Evolutionary conservation across 1,140 invertebrate species (phyloP), one percentile per base, ranked within the genome.

Genomic region (Nephotettix cincticeps): DNA sequence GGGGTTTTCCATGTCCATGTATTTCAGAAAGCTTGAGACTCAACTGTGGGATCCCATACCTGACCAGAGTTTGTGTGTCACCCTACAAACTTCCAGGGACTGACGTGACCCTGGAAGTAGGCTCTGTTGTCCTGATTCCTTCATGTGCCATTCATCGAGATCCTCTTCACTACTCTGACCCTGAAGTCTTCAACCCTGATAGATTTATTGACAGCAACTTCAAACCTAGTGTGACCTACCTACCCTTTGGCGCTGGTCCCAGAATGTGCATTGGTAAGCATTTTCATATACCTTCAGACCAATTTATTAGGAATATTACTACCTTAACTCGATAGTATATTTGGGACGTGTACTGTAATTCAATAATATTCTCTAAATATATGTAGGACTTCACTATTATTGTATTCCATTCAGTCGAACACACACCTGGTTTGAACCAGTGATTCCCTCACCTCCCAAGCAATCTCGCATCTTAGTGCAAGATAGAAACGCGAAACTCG

Each of bases 231-330:
- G 14, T 43, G 23, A 74, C 75, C 0, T 88, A 83, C 75, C 74
- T 89, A 25, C 84, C 87, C 1, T 89, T 89, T 76, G 86, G 87
- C 1, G 83, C 84, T 23, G 88, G 88, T 21, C 83, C 84, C 0
- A 79, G 88, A 54, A 85, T 85, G 66, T 89, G 88, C 71, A 86
- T 87, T 28, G 83, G 83, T 72, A 80, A 36, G 32, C 32, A 36
- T 36, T 36, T 36, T 36, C 4, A 36, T 36, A 36, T n/a, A n/a
- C n/a, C n/a, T n/a, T n/a, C n/a, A n/a, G n/a, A n/a, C n/a, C n/a
- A n/a, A n/a, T n/a, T n/a, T n/a, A n/a, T n/a, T n/a, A n/a, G n/a
- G n/a, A n/a, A n/a, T n/a, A n/a, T n/a, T n/a, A n/a, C n/a, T n/a
- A n/a, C n/a, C n/a, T n/a, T n/a, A n/a, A n/a, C n/a, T n/a, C n/a